phyloP scores from a whole-genome alignment of 2,888 invertebrate genomes.

The Heliconius charithonia region DNA sequence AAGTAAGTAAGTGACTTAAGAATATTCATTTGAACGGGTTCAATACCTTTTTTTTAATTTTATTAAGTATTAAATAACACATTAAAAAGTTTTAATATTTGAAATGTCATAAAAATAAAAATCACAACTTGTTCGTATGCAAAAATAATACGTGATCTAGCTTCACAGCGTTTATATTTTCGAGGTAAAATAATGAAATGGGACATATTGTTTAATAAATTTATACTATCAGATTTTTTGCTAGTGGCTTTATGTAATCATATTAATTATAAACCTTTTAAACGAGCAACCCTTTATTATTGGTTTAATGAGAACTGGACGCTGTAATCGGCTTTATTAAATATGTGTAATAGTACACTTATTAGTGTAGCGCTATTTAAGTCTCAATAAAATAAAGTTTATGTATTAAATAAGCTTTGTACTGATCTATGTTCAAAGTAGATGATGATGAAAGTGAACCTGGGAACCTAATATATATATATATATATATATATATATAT shows the following conservation, averaged over 20 bases:
- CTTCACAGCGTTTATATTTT: not conserved
- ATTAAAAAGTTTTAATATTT: not conserved
- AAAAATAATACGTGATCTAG: conserved; percentile 2
- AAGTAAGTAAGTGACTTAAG: too few species aligned
- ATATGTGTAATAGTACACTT: conserved; percentile 13
- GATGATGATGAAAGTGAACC: not conserved
- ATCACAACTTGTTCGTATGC: not conserved
- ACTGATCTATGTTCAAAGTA: not conserved
- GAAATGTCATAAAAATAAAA: not conserved
- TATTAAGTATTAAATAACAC: too few species aligned
- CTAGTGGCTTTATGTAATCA: conserved; percentile 5
- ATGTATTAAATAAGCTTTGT: not conserved
- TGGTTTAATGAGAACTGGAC: conserved; percentile 25
- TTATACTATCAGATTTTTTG: not conserved
- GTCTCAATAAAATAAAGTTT: not conserved
- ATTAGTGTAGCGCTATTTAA: conserved; percentile 5
- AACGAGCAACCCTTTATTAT: conserved; percentile 19
- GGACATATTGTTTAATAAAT: not conserved
- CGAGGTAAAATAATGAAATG: conserved; percentile 1
- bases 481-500: too few species aligned
- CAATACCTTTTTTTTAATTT: too few species aligned
- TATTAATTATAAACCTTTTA: conserved; percentile 24
- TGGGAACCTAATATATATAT: not conserved
- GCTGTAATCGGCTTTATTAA: conserved; percentile 24
- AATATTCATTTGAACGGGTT: too few species aligned